Conservation (phyloP, 2,113 vertebrate species). For the Oophaga pumilio region DNA sequence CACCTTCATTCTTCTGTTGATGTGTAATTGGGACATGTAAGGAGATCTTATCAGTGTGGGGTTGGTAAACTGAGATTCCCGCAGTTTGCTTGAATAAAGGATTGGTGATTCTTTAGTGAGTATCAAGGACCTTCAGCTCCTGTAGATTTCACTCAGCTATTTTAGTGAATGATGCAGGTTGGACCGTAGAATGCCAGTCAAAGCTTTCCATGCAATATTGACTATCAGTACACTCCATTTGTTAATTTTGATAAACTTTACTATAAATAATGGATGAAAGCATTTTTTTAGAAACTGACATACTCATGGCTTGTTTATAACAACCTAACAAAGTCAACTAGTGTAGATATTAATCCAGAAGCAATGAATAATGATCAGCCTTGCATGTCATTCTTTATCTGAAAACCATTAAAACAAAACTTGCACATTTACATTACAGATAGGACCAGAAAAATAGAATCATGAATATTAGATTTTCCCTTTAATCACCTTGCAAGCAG, state of each 20-base stretch:
- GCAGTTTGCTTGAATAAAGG: too few species aligned
- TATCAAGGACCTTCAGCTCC: too few species aligned
- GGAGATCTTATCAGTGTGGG: too few species aligned
- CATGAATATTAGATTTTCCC: not conserved
- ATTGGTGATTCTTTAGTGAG: too few species aligned
- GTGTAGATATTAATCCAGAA: not conserved
- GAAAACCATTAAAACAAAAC: not conserved
- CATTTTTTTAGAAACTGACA: not conserved
- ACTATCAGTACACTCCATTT: not conserved
- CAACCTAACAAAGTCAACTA: not conserved
- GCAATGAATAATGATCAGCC: not conserved
- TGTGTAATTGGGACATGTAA: not conserved
- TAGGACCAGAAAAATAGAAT: not conserved
- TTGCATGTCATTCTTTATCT: slow-evolving; percentile 7
- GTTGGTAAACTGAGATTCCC: too few species aligned
- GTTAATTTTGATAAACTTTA: not conserved
- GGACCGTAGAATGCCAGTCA: not conserved
- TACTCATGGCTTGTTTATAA: not conserved
- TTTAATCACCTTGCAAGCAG: not conserved
- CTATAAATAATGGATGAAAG: not conserved
- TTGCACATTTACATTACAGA: not conserved
- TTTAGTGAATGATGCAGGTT: too few species aligned
- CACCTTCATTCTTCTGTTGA: not conserved
- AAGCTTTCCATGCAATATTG: not conserved
- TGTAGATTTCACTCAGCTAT: too few species aligned